Percentiles rank a stretch among this genome's conserved stretches.
phyloP scores from a whole-genome alignment of 2,113 vertebrate genomes.

The Ptilorrhoa leucosticta region DNA sequence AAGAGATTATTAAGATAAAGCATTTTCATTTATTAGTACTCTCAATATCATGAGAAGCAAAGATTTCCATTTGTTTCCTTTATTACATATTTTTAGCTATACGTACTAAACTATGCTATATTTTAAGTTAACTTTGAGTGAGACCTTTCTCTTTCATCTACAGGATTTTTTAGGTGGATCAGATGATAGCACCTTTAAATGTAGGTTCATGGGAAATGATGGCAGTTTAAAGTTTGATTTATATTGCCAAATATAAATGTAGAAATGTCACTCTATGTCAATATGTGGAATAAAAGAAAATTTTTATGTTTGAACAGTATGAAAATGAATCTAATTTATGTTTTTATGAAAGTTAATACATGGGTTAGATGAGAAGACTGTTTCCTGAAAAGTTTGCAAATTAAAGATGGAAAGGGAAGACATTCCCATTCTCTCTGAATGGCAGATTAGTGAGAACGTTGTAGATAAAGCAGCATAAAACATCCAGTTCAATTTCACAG shows the following conservation, averaged over 20 bases:
- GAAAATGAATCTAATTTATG: background rate
- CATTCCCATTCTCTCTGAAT: background rate
- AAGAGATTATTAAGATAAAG: background rate
- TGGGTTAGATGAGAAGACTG: background rate
- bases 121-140: background rate
- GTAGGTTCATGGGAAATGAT: background rate
- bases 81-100: background rate
- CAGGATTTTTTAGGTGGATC: background rate
- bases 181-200: background rate
- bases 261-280: background rate
- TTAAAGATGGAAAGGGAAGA: background rate
- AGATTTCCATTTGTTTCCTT: background rate
- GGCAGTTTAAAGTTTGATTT: background rate
- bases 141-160: background rate
- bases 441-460: background rate
- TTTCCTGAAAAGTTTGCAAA: background rate
- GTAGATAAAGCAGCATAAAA: background rate
- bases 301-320: background rate
- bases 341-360: background rate
- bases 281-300: background rate
- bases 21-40: background rate
- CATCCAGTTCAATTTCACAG: background rate
- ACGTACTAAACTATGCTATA: background rate
- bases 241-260: background rate
- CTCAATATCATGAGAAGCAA: background rate